Base-by-base conservation (phyloP, 2,888 invertebrate species). In the Neoscelio sp. region DNA sequence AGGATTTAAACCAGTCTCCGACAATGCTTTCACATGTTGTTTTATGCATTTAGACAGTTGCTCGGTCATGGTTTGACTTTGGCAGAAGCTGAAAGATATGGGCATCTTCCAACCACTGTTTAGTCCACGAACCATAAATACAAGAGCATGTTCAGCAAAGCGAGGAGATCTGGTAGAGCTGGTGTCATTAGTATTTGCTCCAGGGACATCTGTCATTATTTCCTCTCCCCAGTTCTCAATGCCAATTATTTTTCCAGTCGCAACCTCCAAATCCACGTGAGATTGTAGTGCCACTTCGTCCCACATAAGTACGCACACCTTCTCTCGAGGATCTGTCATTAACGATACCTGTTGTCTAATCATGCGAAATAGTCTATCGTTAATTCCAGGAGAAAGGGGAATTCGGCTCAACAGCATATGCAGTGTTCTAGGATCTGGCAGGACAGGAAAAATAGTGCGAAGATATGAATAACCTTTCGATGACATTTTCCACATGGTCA, bases 61-160 rank as follows among this genome's bases (percentile, higher is more conserved):
- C 1, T 2, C 0, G 5, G 12, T 13, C 2, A 1, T 18, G 1
- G 54, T 54, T 2, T 30, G 30, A 13, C 23, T 35, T 15, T 17
- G 23, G 12, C 54, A 54, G 12, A 38, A 54, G 6, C 38, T 54
- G 13, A 20, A 54, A 13, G 20, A 54, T 8, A 54, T 3, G 1
- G 54, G 54, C 38, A 54, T 20, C n/a, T 38, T 54, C 54, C 54
- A 54, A 13, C 38, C 54, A 0, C 0, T 18, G 1, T 6, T 1
- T 1, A 10, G 8, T 23, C 38, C 54, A 20, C 54, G 18, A 0
- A 54, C 1, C 54, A 54, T 54, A 23, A 58, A 58, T n/a, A 58
- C 56, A 2, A 58, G 28, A 8, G 56, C 56, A 26, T 58, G 42
- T 1, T 58, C 56, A 13, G 56, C 56, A 1, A 42, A 4, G 40